Conservation (phyloP, 2,113 vertebrate genomes). For the Peucedramus taeniatus region DNA sequence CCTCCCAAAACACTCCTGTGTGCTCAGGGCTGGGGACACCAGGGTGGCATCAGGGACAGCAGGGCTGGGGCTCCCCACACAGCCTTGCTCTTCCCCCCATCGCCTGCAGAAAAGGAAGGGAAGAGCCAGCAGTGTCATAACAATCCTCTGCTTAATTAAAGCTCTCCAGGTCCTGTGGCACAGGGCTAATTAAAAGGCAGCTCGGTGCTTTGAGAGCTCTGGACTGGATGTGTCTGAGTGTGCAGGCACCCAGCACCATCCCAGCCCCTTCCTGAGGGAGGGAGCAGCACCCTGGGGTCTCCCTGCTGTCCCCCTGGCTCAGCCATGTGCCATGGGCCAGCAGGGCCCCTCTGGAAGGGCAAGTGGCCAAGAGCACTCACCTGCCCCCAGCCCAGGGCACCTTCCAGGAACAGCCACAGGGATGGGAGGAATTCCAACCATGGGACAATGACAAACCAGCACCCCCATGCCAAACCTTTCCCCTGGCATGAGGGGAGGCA, state of each 20-base stretch:
- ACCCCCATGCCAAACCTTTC: not conserved
- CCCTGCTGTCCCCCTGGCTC: not conserved
- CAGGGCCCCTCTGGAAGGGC: not conserved
- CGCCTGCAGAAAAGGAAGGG: constrained; percentile 24
- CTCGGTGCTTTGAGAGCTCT: not conserved
- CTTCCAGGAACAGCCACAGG: not conserved
- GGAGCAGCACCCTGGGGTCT: not conserved
- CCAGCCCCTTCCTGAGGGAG: not conserved
- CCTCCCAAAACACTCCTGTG: rapidly evolving
- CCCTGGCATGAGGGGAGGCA: not conserved
- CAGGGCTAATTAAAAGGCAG: constrained; percentile 39
- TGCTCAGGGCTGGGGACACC: not conserved
- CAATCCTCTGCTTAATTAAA: not conserved
- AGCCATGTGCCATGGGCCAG: rapidly evolving
- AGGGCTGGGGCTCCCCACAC: not conserved
- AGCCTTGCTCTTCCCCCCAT: not conserved
- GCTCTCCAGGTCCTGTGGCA: not conserved
- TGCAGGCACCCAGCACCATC: not conserved
- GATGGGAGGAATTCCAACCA: not conserved
- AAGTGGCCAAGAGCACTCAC: rapidly evolving
- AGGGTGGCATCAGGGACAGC: not conserved
- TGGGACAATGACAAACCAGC: rapidly evolving
- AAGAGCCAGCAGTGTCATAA: not conserved
- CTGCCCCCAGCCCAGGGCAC: not conserved
- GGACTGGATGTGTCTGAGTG: not conserved